Base-by-base conservation (phyloP, 2,888 invertebrate species). In the Hyles lineata region DNA sequence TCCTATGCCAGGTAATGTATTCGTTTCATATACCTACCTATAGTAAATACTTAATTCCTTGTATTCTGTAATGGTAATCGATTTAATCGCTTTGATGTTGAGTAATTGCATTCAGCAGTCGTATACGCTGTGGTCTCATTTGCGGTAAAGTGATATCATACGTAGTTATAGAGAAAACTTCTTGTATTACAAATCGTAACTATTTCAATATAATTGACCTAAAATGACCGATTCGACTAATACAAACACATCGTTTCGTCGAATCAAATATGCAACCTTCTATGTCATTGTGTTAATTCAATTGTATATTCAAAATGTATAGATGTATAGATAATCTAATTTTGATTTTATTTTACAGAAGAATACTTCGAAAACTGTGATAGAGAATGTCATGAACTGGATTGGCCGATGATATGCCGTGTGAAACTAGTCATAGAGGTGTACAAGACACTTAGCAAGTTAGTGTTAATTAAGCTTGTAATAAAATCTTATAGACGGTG, bases 391-490 rank as follows among this genome's bases (percentile, higher is more conserved):
- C 96, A 97, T 82, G 96, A 96, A 77, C 90, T 96, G 75, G 97
- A 96, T 83, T 97, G 97, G 96, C 97, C 97, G 4, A 97, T 97
- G 97, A 97, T 96, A 82, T 98, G 98, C 88, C 95, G 97, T 74
- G 96, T 97, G 76, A 96, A 97, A 90, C 93, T 97, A 79, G 96
- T 96, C 62, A 92, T 97, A 74, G 97, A 97, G 90, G 96, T 96
- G 78, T 96, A 97, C 85, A 96, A 96, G 85, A 96, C 96, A 6
- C 93, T 96, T 78, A 96, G 96, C 95, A 96, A 96, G 96, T 96
- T 90, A 94, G 95, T 90, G 70, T 71, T 35, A 67, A 67, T 50
- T 50, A 50, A 50, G 50, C 17, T 50, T 15, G 23, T 67, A 23
- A 67, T 23, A 50, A 50, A 50, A 50, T 23, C 29, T 25, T 60